Conservation (phyloP, 2,888 invertebrate genomes). For the Dromius quadrimaculatus region DNA sequence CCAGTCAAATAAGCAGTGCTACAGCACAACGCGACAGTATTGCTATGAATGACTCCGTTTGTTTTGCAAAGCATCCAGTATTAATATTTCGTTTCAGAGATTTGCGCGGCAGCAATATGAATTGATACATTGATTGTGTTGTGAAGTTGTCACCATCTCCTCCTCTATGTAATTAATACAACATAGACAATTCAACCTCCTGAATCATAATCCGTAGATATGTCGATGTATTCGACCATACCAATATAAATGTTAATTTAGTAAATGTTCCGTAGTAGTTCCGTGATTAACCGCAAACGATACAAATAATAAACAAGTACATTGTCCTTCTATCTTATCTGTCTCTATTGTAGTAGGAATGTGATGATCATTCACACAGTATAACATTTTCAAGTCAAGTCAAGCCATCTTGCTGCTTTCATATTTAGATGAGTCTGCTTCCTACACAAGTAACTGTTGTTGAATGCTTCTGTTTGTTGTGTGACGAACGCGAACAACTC, state of each 20-base stretch:
- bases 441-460: conserved; percentile 57
- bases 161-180: conserved; percentile 54
- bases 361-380: conserved; percentile 59
- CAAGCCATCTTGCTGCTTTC: conserved; percentile 63
- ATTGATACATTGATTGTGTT: conserved; percentile 66
- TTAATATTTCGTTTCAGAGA: conserved; percentile 37
- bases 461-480: conserved; percentile 55
- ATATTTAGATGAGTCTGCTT: conserved; percentile 62
- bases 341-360: conserved; percentile 58
- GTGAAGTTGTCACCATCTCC: conserved; percentile 59
- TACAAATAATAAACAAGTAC: conserved; percentile 32
- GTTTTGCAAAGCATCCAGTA: conserved; percentile 50
- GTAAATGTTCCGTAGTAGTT: conserved; percentile 53
- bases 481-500: conserved; percentile 33
- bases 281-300: conserved; percentile 30
- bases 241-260: conserved; percentile 50
- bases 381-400: conserved; percentile 59
- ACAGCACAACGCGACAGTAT: conserved; percentile 48
- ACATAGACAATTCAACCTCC: conserved; percentile 25
- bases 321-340: conserved; percentile 48
- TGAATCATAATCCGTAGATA: conserved; percentile 16
- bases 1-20: conserved; percentile 42
- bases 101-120: conserved; percentile 65
- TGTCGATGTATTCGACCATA: conserved; percentile 26
- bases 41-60: conserved; percentile 46